Percentiles rank a stretch among this genome's conserved stretches.
Evolutionary conservation across 2,888 invertebrate species (phyloP).

Genomic region (Idaea aversata): DNA sequence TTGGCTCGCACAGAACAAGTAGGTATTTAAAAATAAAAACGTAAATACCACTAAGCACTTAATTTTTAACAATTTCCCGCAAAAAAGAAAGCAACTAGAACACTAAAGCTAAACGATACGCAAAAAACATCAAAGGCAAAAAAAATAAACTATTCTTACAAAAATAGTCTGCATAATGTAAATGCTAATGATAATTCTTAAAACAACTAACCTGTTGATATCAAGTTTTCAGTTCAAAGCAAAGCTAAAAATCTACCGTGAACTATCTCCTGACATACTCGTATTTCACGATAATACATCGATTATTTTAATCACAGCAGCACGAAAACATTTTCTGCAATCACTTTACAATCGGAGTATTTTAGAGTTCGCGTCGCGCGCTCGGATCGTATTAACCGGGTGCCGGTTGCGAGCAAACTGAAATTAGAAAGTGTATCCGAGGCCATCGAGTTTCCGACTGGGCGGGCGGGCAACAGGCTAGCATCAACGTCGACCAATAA

Average conservation of each 20-base stretch:
- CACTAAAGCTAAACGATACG: no score
- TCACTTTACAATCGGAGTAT: not conserved
- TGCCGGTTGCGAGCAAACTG: not conserved
- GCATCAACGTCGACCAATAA: constrained; percentile 1
- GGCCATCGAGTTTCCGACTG: not conserved
- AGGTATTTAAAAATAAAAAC: no score
- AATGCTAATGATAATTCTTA: no score
- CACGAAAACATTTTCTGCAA: constrained; percentile 1
- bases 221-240: not conserved
- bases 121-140: no score
- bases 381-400: not conserved
- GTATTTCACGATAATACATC: not conserved
- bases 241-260: not conserved
- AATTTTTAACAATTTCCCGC: no score
- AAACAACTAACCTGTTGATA: not conserved
- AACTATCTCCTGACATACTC: not conserved
- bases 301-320: not conserved
- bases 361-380: not conserved
- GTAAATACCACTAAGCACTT: no score
- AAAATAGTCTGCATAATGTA: no score
- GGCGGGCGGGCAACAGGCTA: constrained; percentile 8
- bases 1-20: no score
- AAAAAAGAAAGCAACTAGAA: no score
- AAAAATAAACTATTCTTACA: no score
- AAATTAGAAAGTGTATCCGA: not conserved